A percentile compares a stretch with the other conserved stretches of the same genome.
Evolutionary conservation across 23 tunicate genomes (phyloP).

Genomic region (Ascidia mentula): DNA sequence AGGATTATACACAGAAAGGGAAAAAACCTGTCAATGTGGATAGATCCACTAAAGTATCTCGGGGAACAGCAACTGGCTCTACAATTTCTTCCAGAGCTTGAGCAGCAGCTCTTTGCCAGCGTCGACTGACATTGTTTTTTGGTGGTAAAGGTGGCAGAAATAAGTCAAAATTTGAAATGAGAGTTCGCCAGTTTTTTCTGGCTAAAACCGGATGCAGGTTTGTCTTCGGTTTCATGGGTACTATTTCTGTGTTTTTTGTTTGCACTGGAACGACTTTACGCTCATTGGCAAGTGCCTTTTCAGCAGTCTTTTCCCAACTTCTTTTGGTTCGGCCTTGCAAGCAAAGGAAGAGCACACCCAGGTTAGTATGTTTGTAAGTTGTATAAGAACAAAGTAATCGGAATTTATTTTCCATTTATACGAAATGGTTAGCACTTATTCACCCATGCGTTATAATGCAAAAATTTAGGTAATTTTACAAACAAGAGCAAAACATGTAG

Average conservation of each 20-base stretch:
- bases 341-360: not conserved
- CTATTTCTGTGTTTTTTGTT: not conserved
- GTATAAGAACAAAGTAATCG: not conserved
- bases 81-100: slow-evolving; percentile 36
- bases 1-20: no score
- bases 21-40: not conserved
- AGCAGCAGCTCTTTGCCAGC: slow-evolving; percentile 20
- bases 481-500: no score
- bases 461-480: no score
- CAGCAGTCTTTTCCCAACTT: slow-evolving; percentile 7
- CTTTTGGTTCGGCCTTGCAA: not conserved
- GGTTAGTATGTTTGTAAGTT: not conserved
- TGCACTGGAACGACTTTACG: not conserved
- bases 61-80: not conserved
- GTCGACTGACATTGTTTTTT: not conserved
- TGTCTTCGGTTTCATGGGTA: not conserved
- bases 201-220: not conserved
- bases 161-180: not conserved
- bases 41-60: not conserved
- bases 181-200: not conserved
- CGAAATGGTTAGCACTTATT: no score
- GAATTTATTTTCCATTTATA: no score
- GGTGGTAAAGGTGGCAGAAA: not conserved
- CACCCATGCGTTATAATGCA: no score
- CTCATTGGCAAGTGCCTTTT: not conserved